phyloP scores from a whole-genome alignment of 2,797 vertebrate species.

The Helarctos malayanus region DNA sequence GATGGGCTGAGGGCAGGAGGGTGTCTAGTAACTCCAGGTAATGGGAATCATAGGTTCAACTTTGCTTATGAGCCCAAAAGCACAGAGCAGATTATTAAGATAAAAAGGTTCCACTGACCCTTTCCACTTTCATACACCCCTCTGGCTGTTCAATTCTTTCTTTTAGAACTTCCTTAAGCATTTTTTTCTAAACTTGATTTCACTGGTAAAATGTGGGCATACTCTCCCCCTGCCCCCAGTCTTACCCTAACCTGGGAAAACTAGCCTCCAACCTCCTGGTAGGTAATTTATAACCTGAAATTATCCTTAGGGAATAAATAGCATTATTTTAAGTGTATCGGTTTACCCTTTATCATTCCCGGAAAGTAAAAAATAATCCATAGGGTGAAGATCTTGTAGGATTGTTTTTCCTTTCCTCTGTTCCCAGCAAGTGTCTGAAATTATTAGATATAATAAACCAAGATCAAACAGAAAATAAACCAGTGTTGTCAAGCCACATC shows the following conservation, averaged over 20 bases:
- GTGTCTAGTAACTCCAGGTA: not conserved
- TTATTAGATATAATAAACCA: slow-evolving; percentile 37
- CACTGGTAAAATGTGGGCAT: not conserved
- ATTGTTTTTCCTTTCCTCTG: not conserved
- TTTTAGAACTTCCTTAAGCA: not conserved
- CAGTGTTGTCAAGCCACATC: not conserved
- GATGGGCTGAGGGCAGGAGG: not conserved
- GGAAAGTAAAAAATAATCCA: not conserved
- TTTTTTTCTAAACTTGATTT: slow-evolving; percentile 16
- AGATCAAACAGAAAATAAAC: slow-evolving; percentile 39
- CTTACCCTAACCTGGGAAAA: not conserved
- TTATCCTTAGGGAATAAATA: not conserved
- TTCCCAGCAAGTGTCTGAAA: not conserved
- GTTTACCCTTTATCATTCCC: not conserved
- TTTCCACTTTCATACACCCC: not conserved
- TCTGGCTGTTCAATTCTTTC: not conserved
- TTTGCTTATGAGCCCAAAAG: not conserved
- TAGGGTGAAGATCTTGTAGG: not conserved
- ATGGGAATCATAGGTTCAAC: not conserved
- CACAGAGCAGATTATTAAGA: not conserved
- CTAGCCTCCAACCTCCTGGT: not conserved
- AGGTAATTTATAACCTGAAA: not conserved
- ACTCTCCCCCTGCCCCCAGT: not conserved
- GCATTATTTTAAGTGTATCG: not conserved
- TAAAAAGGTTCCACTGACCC: not conserved